Base-by-base conservation (phyloP, 2,888 invertebrate species). In the Tethea ocularis region DNA sequence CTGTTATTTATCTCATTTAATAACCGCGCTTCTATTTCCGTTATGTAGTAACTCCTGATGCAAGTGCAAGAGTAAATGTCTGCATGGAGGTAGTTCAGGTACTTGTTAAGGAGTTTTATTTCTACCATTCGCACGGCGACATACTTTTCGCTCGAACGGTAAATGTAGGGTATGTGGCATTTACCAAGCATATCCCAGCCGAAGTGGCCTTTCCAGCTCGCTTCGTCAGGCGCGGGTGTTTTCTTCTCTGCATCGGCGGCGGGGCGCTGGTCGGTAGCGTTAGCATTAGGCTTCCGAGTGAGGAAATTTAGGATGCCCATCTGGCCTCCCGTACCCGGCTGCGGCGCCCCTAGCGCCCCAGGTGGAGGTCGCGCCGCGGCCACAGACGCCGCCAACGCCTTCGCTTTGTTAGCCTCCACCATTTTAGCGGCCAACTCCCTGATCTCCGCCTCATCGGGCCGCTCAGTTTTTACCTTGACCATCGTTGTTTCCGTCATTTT, bases 61-160 rank as follows among this genome's bases (percentile, higher is more conserved):
- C 97, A 97, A 15, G 97, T 97, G 87, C 98, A 98, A 68, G 97
- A 97, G 87, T 97, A 97, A 68, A 98, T 97, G 82, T 97, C 97
- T 68, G 97, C 96, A 84, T 98, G 98, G 57, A 98, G 94, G 82
- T 96, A 97, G 83, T 96, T 97, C 78, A 98, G 95, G 91, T 97
- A 97, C 90, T 97, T 97, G 84, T 97, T 97, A 24, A 98, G 94
- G 54, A 98, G 94, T 87, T 98, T 98, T 78, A 96, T 95, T 87
- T 99, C 99, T 24, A 98, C 97, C 95, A 99, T 98, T 59, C 98
- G 95, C 57, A 99, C 98, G n/a, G 98, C 97, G 82, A 98, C 97
- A 85, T 97, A 98, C 83, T 96, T 96, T 82, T 97, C 97, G 20
- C 95, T 94, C 57, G 95, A 95, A 22, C 99, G 94, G 80, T 96